phyloP scores from a whole-genome alignment of 2,797 vertebrate genomes.

The Botia almorhae region DNA sequence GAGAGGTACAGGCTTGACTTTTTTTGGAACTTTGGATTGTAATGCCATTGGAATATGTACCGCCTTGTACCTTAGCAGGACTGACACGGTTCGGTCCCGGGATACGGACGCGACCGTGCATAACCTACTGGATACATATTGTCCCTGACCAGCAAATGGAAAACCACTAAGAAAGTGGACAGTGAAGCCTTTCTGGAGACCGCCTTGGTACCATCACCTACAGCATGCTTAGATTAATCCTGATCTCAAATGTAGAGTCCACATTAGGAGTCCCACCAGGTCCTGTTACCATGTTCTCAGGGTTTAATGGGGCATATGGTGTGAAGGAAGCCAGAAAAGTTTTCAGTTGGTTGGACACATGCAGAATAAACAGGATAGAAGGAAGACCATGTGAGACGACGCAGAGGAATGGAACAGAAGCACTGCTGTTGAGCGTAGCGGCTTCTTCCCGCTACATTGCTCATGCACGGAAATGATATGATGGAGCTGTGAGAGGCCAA shows the following conservation, averaged over 20 bases:
- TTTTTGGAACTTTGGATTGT: background rate
- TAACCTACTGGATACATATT: background rate
- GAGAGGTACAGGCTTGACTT: background rate
- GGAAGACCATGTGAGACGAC: constrained; percentile 34
- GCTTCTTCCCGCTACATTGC: constrained; percentile 13
- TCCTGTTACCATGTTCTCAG: background rate
- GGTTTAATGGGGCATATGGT: constrained; percentile 4
- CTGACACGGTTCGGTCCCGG: background rate
- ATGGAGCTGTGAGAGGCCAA: constrained; percentile 25
- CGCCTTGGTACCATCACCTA: background rate
- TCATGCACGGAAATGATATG: constrained; percentile 21
- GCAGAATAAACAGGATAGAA: constrained; percentile 1
- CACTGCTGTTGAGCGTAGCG: background rate
- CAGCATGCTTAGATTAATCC: constrained; percentile 20
- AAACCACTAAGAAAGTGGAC: constrained; percentile 3
- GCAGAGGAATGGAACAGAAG: background rate
- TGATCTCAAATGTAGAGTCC: background rate
- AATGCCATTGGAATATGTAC: constrained; percentile 3
- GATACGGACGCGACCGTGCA: background rate
- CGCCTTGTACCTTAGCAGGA: background rate
- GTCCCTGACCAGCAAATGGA: constrained; percentile 10
- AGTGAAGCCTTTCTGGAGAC: background rate
- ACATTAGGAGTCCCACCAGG: background rate
- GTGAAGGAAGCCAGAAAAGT: constrained; percentile 22
- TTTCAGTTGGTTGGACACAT: constrained; percentile 21